phyloP scores from a whole-genome alignment of 2,888 invertebrate genomes.

The Noctua fimbriata region DNA sequence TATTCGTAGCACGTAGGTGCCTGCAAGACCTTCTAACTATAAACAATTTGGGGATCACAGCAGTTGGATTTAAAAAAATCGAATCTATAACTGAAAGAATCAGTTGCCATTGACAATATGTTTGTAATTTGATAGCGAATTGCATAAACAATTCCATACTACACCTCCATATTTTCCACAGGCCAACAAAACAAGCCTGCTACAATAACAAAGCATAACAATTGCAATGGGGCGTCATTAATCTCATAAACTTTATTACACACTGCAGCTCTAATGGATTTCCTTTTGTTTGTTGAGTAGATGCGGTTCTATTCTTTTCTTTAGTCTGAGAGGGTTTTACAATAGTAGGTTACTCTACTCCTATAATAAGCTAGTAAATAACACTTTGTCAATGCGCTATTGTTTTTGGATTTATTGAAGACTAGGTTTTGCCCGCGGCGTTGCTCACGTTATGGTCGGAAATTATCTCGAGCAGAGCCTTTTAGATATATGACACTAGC shows the following conservation, averaged over 20 bases:
- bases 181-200: neutral
- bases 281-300: slow-evolving; percentile 57
- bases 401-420: neutral
- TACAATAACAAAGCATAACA: slow-evolving; percentile 37
- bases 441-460: too few relatives aligned
- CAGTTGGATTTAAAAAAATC: too few relatives aligned
- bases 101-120: neutral
- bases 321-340: neutral
- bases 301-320: slow-evolving; percentile 38
- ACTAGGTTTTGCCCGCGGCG: neutral
- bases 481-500: too few relatives aligned
- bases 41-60: neutral
- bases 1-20: too few relatives aligned
- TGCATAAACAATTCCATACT: neutral
- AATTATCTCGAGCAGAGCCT: too few relatives aligned
- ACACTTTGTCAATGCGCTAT: neutral
- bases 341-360: neutral
- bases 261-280: slow-evolving; percentile 60
- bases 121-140: neutral
- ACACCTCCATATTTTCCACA: neutral
- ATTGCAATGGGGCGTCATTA: slow-evolving; percentile 54
- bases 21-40: too few relatives aligned
- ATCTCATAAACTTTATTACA: slow-evolving; percentile 63
- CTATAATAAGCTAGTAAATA: neutral
- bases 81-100: neutral